A percentile compares a stretch with the other conserved stretches of the same genome.
Evolutionary conservation across 2,888 invertebrate genomes (phyloP).

Genomic region (Trichopria drosophilae): DNA sequence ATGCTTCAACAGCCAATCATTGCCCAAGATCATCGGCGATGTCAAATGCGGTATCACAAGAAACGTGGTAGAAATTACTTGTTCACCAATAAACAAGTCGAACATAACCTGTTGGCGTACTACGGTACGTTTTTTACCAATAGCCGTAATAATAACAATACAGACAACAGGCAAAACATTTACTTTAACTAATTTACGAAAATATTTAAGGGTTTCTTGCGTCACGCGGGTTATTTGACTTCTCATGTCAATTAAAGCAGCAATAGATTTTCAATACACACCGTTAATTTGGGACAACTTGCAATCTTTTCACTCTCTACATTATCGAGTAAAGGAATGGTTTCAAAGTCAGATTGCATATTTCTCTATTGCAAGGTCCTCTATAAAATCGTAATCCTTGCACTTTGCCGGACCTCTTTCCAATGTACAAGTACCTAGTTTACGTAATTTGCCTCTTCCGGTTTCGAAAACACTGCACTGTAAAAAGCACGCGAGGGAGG

Average conservation of each 20-base stretch:
- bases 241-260: neutral
- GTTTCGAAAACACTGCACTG: too few species aligned
- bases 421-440: neutral
- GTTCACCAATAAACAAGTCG: constrained; percentile 6
- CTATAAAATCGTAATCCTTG: neutral
- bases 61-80: neutral
- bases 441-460: too few species aligned
- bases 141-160: neutral
- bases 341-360: neutral
- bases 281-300: too few species aligned
- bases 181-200: neutral
- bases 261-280: neutral
- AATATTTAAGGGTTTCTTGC: neutral
- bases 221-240: neutral
- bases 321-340: too few species aligned
- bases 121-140: constrained; percentile 8
- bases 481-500: too few species aligned
- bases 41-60: constrained; percentile 8
- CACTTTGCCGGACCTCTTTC: neutral
- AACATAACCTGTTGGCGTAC: constrained; percentile 12
- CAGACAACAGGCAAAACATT: too few species aligned
- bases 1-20: constrained; percentile 13
- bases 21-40: too few species aligned
- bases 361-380: too few species aligned
- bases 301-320: too few species aligned